Percentiles rank a stretch among this genome's conserved stretches.
Evolutionary conservation across 2,113 vertebrate species (phyloP).

Genomic region (Neopipo cinnamomea): DNA sequence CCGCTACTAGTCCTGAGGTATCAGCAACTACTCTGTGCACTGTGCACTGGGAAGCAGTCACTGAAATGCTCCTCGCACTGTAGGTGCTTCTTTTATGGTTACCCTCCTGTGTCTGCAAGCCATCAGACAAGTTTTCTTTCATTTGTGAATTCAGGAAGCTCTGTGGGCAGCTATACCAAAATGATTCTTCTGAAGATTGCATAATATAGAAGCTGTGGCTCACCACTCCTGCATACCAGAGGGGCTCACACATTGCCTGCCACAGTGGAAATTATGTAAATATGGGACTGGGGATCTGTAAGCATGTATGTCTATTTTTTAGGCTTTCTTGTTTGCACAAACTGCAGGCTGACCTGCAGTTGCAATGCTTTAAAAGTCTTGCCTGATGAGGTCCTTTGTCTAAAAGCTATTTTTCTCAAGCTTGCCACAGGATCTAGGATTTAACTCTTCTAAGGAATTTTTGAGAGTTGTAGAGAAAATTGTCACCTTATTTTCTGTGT

Average conservation of each 20-base stretch:
- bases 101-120: background rate
- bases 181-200: background rate
- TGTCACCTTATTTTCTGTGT: background rate
- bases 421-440: background rate
- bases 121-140: background rate
- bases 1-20: background rate
- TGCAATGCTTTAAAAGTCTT: background rate
- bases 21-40: background rate
- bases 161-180: background rate
- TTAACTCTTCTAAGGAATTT: background rate
- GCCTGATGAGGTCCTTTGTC: background rate
- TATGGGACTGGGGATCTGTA: background rate
- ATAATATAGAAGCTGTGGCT: background rate
- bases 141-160: background rate
- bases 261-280: background rate
- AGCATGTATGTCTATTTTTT: background rate
- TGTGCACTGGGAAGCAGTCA: background rate
- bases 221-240: background rate
- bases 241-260: background rate
- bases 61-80: background rate
- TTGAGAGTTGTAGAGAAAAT: background rate
- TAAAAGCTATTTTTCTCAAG: background rate
- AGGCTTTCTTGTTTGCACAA: background rate
- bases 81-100: background rate
- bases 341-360: background rate